Evolutionary conservation across 2,888 invertebrate species (phyloP).

Genomic region (Calliphora vomitoria): DNA sequence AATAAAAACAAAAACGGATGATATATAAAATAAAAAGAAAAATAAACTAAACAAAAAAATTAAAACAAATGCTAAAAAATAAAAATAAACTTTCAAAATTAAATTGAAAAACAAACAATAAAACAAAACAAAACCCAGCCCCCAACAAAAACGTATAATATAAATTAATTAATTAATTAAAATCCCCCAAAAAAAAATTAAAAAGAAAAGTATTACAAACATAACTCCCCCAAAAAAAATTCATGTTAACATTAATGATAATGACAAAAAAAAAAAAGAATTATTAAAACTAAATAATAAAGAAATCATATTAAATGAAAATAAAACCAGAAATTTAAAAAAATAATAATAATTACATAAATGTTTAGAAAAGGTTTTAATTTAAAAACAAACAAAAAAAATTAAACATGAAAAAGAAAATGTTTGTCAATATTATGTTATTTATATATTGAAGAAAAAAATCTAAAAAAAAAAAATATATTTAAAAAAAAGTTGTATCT

Average conservation of each 20-base stretch:
- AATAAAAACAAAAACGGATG: constrained; percentile 23
- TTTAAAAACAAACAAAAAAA: constrained; percentile 46
- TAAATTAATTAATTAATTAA: constrained; percentile 9
- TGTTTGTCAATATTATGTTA: constrained; percentile 66
- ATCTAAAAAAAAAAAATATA: constrained; percentile 16
- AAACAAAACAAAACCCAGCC: constrained; percentile 15
- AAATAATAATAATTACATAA: constrained; percentile 62
- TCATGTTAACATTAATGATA: constrained; percentile 72
- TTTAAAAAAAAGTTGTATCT: constrained; percentile 52
- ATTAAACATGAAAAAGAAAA: constrained; percentile 29
- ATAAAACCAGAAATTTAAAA: constrained; percentile 13
- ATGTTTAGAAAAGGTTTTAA: constrained; percentile 70
- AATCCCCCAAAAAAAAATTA: constrained; percentile 14
- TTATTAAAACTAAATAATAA: constrained; percentile 76
- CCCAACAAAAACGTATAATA: constrained; percentile 55
- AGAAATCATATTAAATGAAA: constrained; percentile 45
- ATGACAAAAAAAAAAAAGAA: constrained; percentile 65
- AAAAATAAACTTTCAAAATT: constrained; percentile 23
- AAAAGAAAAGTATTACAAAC: constrained; percentile 66
- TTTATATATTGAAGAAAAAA: constrained; percentile 63
- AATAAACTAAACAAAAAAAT: constrained; percentile 72
- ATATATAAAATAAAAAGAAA: constrained; percentile 76
- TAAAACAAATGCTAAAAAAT: constrained; percentile 71
- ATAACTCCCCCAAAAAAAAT: constrained; percentile 72
- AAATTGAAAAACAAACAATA: constrained; percentile 54